Evolutionary conservation across 2,113 vertebrate species (phyloP), one percentile per base, ranked within the genome.

Genomic region (Nerophis lumbriciformis): DNA sequence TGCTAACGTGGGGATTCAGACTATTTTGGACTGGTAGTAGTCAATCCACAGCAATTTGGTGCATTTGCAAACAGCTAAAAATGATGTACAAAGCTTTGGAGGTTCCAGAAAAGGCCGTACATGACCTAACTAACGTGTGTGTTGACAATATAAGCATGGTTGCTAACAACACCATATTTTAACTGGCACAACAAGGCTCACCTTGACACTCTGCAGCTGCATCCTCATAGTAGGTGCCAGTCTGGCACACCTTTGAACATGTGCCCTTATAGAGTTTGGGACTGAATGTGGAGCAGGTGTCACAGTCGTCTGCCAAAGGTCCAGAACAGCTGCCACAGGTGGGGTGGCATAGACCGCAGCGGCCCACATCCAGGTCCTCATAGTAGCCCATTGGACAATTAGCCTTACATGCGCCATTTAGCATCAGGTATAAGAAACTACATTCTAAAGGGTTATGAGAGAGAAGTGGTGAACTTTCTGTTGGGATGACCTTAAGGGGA

Each of bases 361-460:
- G 68, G 6, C 90, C 90, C 65, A 85, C 84, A 60, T 93, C 91
- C 84, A 91, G 83, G 76, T 93, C 88, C 66, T 93, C 90, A 66
- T 83, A 91, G 72, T 87, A 92, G 6, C 89, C 88, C 66, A 78
- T 51, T 8, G 92, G 88, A 75, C 91, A 92, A 45, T 86, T 88
- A 13, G 90, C 89, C 63, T 86, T 90, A 57, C 92, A 93, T 53
- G 61, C 82, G 6, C 88, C 88, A 1, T 89, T 83, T 55, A 91
- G 74, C 53, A 92, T 90, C 71, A 92, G 80, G 79, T 92, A 93
- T 45, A 93, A 87, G 77, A 92, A 93, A 66, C 84, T 90, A 76
- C 91, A 92, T 45, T 82, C 92, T 92, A 75, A 19, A 82, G 81
- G 21, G 6, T 66, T 6, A 48, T 14, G 6, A 4, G 61, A 13